These are phyloP conservation scores for Apostichopus leukothele DNA, from an alignment of 53 echinoderm and acorn worm genomes.

Conservation along the genomic window DNA sequence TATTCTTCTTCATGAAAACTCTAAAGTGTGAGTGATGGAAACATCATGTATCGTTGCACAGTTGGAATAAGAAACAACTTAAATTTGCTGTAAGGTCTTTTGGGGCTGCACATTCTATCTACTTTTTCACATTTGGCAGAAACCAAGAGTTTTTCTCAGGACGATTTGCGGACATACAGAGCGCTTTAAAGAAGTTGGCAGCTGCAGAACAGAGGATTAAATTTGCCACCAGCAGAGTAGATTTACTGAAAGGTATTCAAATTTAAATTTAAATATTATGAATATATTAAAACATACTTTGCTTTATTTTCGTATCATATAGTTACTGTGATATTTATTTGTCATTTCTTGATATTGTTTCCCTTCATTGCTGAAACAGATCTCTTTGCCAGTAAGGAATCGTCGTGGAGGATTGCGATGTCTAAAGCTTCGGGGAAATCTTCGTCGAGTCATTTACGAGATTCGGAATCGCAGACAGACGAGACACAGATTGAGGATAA, in stretches of 20 bases:
- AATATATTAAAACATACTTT: background rate
- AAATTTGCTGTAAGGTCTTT: background rate
- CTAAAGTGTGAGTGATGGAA: too few species aligned
- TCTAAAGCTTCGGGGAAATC: background rate
- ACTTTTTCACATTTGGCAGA: background rate
- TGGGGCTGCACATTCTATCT: background rate
- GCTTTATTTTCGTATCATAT: too few species aligned
- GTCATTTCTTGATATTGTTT: too few species aligned
- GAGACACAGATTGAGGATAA: background rate
- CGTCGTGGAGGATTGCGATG: slow-evolving; percentile 17
- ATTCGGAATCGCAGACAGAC: background rate
- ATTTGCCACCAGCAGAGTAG: slow-evolving; percentile 80
- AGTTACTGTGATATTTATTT: too few species aligned
- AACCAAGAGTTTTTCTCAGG: slow-evolving; percentile 8
- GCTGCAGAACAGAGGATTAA: slow-evolving; percentile 73
- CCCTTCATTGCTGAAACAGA: background rate
- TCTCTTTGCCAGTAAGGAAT: slow-evolving; percentile 40
- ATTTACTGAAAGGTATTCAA: slow-evolving; percentile 81
- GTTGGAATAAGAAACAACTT: too few species aligned
- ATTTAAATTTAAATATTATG: too few species aligned
- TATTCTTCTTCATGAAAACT: too few species aligned
- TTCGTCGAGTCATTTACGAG: background rate
- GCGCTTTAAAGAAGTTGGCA: slow-evolving; percentile 47
- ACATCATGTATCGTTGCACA: too few species aligned
- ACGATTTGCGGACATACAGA: background rate